phyloP scores from a whole-genome alignment of 2,797 vertebrate genomes.

The Falco naumanni region DNA sequence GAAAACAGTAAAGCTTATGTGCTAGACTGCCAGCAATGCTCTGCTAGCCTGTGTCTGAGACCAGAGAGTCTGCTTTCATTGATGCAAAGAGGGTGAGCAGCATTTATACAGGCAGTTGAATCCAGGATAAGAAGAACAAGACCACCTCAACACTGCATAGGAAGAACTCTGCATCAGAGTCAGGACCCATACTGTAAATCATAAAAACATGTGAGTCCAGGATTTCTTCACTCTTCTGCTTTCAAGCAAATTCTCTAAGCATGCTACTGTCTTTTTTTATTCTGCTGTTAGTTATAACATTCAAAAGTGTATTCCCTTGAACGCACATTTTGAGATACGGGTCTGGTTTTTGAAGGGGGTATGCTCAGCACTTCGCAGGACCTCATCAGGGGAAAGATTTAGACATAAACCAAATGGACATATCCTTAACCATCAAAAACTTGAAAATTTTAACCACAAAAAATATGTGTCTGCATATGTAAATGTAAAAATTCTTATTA shows the following conservation, averaged over 20 bases:
- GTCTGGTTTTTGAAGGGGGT: background rate
- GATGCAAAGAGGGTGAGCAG: background rate
- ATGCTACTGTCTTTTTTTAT: background rate
- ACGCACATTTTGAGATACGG: background rate
- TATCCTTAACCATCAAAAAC: background rate
- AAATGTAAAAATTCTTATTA: background rate
- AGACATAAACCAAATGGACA: background rate
- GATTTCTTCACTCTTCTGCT: background rate
- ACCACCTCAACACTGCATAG: background rate
- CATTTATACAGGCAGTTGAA: background rate
- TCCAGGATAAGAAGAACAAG: background rate
- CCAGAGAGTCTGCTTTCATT: background rate
- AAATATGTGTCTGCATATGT: background rate
- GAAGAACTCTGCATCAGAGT: background rate
- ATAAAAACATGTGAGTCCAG: fast-evolving
- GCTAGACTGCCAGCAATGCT: background rate
- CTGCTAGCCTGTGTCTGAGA: background rate
- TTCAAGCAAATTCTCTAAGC: background rate
- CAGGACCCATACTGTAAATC: background rate
- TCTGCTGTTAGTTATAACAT: background rate
- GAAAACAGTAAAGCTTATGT: background rate
- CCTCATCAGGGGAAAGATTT: background rate
- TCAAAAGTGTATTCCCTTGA: background rate
- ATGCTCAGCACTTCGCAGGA: background rate
- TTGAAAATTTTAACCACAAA: background rate